These are phyloP conservation scores for Corythoichthys haematopterus DNA, from an alignment of 2,113 vertebrate species.

Conservation along the genomic window DNA sequence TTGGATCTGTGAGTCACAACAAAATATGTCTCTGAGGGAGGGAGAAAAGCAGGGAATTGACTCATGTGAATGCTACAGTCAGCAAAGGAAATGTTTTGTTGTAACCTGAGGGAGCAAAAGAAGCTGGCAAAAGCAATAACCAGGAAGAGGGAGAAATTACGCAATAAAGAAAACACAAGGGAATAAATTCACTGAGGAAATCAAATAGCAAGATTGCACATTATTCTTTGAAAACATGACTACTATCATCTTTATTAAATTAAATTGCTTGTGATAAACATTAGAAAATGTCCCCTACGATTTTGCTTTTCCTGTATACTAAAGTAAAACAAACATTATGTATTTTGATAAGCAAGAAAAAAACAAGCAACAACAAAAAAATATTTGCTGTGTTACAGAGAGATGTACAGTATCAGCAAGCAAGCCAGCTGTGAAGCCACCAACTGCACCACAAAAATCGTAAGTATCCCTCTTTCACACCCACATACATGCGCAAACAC, in stretches of 20 bases:
- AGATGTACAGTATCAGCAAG: constrained; percentile 82
- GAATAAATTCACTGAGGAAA: not conserved
- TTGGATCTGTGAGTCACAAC: not conserved
- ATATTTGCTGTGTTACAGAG: constrained; percentile 79
- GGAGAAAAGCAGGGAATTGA: not conserved
- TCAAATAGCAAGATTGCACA: not conserved
- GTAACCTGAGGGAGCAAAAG: constrained; percentile 5
- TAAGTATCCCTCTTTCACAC: constrained; percentile 71
- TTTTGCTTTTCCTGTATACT: not conserved
- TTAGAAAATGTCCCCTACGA: not conserved
- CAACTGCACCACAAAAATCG: constrained; percentile 83
- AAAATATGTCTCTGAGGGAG: not conserved
- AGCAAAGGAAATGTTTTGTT: constrained; percentile 9
- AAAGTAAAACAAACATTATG: not conserved
- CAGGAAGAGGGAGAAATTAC: constrained; percentile 2
- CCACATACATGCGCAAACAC: constrained; percentile 22
- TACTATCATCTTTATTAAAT: not conserved
- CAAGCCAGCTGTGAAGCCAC: constrained; percentile 84
- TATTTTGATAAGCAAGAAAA: constrained; percentile 13
- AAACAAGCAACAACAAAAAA: constrained; percentile 20
- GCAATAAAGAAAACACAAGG: constrained; percentile 1
- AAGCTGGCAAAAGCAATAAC: constrained; percentile 4
- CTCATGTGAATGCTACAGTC: constrained; percentile 6
- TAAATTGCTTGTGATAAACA: not conserved
- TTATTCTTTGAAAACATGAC: not conserved